These are phyloP conservation scores for Lasiommata megera DNA, from an alignment of 2,888 invertebrate genomes.

Conservation along the genomic window DNA sequence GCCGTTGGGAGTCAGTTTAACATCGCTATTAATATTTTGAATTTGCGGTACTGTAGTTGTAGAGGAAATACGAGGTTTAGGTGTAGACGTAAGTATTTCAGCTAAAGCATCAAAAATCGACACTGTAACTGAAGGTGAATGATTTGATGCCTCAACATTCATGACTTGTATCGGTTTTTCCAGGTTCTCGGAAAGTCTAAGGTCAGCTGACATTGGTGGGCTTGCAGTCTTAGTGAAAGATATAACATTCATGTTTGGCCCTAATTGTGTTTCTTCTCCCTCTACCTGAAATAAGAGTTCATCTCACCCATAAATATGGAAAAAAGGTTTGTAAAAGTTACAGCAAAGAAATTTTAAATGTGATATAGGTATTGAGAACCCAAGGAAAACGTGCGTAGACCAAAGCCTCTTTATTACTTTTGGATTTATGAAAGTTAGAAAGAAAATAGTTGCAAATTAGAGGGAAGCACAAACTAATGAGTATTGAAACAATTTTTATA, in stretches of 20 bases:
- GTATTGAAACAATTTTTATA: conserved; percentile 34
- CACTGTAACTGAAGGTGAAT: conserved; percentile 80
- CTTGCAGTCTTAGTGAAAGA: conserved; percentile 75
- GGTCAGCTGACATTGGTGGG: conserved; percentile 72
- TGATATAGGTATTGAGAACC: conserved; percentile 40
- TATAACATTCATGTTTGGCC: conserved; percentile 76
- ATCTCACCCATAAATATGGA: conserved; percentile 78
- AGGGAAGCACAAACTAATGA: conserved; percentile 13
- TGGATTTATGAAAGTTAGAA: conserved; percentile 45
- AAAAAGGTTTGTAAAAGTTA: conserved; percentile 34
- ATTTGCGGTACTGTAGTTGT: conserved; percentile 64
- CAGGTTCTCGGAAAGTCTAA: conserved; percentile 74
- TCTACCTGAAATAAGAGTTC: conserved; percentile 80
- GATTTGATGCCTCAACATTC: conserved; percentile 80
- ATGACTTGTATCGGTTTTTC: conserved; percentile 71
- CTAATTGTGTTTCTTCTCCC: conserved; percentile 79
- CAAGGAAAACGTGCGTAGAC: conserved; percentile 62
- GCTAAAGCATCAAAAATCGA: conserved; percentile 82
- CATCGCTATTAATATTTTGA: conserved; percentile 60
- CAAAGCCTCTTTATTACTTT: conserved; percentile 78
- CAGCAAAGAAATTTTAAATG: conserved; percentile 18
- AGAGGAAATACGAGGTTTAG: conserved; percentile 64
- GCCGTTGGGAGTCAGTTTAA: conserved; percentile 69
- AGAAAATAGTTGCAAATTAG: conserved; percentile 29
- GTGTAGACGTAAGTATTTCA: conserved; percentile 79